Conservation (phyloP, 1,140 invertebrate species). For the Tetramorium alpestre region DNA sequence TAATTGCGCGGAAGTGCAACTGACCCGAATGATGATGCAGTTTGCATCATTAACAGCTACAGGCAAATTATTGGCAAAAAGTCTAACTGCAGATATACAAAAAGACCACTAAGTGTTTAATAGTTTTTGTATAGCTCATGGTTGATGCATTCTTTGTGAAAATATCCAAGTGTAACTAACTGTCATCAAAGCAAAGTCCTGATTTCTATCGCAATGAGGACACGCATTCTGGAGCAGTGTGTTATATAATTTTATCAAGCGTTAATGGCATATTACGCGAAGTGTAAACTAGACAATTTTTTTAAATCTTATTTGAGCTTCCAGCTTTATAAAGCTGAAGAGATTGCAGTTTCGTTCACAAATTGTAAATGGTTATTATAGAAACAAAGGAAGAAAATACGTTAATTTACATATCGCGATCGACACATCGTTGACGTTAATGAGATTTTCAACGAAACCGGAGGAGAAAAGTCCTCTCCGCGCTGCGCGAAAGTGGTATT, state of each 20-base stretch:
- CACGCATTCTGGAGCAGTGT: not conserved
- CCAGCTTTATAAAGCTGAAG: not conserved
- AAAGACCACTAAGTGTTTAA: not conserved
- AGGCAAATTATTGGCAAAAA: slow-evolving; percentile 16
- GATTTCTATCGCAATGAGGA: not conserved
- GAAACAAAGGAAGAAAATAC: not conserved
- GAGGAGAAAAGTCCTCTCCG: not conserved
- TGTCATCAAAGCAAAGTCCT: not conserved
- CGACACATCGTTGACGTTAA: slow-evolving; percentile 20
- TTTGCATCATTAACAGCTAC: slow-evolving; percentile 11
- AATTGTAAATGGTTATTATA: not conserved
- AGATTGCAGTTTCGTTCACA: not conserved
- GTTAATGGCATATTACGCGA: not conserved
- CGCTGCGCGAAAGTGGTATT: not conserved
- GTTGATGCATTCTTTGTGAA: slow-evolving; percentile 26
- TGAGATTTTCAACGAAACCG: slow-evolving; percentile 29
- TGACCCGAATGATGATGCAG: slow-evolving; percentile 16
- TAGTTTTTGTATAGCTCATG: slow-evolving; percentile 33
- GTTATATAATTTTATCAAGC: not conserved
- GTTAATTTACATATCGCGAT: slow-evolving; percentile 41
- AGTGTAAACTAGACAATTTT: not conserved
- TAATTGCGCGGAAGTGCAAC: slow-evolving; percentile 62
- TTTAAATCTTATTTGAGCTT: not conserved
- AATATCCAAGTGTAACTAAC: slow-evolving; percentile 16
- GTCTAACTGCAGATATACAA: slow-evolving; percentile 5